A percentile compares a stretch with the other conserved stretches of the same genome.
Evolutionary conservation across 2,797 vertebrate species (phyloP).

Genomic region (Gouania willdenowi): DNA sequence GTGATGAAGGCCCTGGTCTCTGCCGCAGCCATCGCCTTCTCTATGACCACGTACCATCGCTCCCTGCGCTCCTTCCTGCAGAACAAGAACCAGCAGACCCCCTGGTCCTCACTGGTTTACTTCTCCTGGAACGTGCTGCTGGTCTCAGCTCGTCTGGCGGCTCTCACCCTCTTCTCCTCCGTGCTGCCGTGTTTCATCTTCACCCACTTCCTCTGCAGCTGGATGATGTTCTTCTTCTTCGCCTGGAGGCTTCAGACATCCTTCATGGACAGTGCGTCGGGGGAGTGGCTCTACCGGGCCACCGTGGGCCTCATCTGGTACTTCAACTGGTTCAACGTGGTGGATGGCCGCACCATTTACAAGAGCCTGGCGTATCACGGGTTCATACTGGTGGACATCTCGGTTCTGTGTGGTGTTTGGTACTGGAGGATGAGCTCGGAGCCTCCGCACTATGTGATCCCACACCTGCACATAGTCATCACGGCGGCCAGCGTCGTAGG

Average conservation of each 20-base stretch:
- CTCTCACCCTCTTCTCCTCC: slow-evolving; percentile 78
- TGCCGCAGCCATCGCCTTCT: slow-evolving; percentile 70
- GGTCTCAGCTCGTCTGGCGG: slow-evolving; percentile 75
- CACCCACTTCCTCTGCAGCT: slow-evolving; percentile 78
- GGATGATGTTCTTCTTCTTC: slow-evolving; percentile 77
- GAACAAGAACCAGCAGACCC: slow-evolving; percentile 56
- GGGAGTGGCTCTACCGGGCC: slow-evolving; percentile 81
- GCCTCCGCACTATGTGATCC: neutral
- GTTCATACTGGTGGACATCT: slow-evolving; percentile 73
- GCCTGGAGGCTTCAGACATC: slow-evolving; percentile 70
- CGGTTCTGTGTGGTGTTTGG: slow-evolving; percentile 71
- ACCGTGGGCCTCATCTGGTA: slow-evolving; percentile 84
- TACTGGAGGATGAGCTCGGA: slow-evolving; percentile 24
- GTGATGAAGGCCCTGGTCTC: slow-evolving; percentile 75
- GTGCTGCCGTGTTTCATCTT: slow-evolving; percentile 69
- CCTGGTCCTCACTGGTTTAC: slow-evolving; percentile 58
- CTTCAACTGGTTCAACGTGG: slow-evolving; percentile 87
- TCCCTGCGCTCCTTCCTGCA: slow-evolving; percentile 78
- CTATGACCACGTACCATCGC: slow-evolving; percentile 83
- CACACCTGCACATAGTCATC: neutral
- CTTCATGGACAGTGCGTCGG: slow-evolving; percentile 72
- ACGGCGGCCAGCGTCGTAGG: neutral
- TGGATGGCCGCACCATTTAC: slow-evolving; percentile 50
- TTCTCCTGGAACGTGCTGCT: slow-evolving; percentile 87
- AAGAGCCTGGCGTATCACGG: slow-evolving; percentile 72